Evolutionary conservation across 2,797 vertebrate genomes (phyloP).

Genomic region (Esox lucius): DNA sequence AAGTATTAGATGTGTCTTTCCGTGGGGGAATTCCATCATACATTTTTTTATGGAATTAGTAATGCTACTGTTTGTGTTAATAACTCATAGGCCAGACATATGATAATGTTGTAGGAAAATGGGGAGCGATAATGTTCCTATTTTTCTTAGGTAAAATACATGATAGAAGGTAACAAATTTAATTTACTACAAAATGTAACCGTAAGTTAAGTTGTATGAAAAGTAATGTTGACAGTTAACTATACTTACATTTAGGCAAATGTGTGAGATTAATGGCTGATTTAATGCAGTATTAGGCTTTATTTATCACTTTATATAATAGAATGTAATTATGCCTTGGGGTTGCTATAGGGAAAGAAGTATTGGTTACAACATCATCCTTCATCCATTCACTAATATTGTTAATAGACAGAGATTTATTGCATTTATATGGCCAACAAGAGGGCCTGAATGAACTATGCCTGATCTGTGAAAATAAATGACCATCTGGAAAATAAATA

Average conservation of each 20-base stretch:
- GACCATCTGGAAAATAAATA: no score
- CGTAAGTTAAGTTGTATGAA: slow-evolving; percentile 32
- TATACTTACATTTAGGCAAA: slow-evolving; percentile 33
- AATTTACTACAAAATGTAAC: slow-evolving; percentile 8
- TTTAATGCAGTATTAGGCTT: slow-evolving; percentile 41
- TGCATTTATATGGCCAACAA: background rate
- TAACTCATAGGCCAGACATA: slow-evolving; percentile 15
- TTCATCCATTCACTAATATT: background rate
- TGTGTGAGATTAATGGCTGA: slow-evolving; percentile 21
- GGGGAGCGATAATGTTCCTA: slow-evolving; percentile 24
- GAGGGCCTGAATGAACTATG: background rate
- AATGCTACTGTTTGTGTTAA: slow-evolving; percentile 37
- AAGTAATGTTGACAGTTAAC: slow-evolving; percentile 26
- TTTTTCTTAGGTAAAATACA: slow-evolving; percentile 27
- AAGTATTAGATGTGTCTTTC: slow-evolving; percentile 36
- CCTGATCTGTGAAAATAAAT: background rate
- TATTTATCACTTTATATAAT: slow-evolving; percentile 9
- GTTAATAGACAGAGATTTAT: background rate
- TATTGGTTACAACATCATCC: background rate
- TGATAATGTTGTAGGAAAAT: slow-evolving; percentile 10
- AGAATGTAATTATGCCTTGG: background rate
- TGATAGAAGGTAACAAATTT: background rate
- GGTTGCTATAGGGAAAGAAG: background rate
- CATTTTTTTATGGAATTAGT: slow-evolving; percentile 36
- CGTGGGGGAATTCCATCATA: slow-evolving; percentile 27